phyloP scores from a whole-genome alignment of 2,113 vertebrate genomes.

The Aegithalos caudatus region DNA sequence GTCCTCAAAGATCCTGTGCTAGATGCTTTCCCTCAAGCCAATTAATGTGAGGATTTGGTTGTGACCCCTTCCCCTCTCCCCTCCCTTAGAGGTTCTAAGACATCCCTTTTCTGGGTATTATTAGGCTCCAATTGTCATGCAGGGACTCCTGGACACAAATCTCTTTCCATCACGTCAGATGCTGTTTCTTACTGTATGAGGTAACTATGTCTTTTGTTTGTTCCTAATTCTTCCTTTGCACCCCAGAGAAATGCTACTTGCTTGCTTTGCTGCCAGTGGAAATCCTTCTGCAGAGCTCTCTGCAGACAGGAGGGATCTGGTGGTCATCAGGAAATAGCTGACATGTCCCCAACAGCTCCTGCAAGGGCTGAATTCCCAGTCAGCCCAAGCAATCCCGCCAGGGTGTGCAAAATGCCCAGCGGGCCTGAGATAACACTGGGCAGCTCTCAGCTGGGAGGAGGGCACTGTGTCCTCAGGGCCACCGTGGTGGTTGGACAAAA shows the following conservation, averaged over 20 bases:
- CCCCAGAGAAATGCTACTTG: not conserved
- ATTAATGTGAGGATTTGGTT: not conserved
- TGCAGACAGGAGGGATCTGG: not conserved
- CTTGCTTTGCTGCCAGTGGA: not conserved
- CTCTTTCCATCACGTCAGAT: not conserved
- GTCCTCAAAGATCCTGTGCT: fast-evolving
- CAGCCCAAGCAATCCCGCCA: not conserved
- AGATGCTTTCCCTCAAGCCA: not conserved
- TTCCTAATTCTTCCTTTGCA: not conserved
- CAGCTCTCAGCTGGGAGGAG: fast-evolving
- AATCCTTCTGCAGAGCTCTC: not conserved
- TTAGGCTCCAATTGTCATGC: not conserved
- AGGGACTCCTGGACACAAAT: not conserved
- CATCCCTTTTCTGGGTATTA: not conserved
- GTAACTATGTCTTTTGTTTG: not conserved
- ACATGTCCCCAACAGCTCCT: not conserved
- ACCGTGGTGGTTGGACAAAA: not conserved
- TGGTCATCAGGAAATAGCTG: not conserved
- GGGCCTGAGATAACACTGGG: not conserved
- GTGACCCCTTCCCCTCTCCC: not conserved
- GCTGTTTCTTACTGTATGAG: not conserved
- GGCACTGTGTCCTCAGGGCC: not conserved
- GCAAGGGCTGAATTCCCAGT: not conserved
- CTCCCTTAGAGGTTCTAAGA: not conserved
- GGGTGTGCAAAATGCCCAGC: fast-evolving